Evolutionary conservation across 2,888 invertebrate species (phyloP).

Genomic region (Paralinhomoeus sp.): DNA sequence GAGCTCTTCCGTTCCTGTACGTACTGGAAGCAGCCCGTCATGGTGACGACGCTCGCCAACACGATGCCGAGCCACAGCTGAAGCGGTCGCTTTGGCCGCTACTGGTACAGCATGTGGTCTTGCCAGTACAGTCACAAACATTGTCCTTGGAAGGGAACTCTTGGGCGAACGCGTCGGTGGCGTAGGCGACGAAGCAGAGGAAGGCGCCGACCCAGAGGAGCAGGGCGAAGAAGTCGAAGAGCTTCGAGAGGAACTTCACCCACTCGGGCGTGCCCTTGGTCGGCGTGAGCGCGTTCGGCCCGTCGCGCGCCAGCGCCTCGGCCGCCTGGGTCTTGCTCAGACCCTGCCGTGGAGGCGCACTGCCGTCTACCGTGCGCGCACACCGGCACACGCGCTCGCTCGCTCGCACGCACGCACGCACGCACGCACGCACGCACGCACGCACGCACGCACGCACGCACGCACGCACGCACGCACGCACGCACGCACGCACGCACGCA

Average conservation of each 20-base stretch:
- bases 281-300: conserved; percentile 83
- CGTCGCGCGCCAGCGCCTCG: conserved; percentile 70
- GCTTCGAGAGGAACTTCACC: conserved; percentile 96
- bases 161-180: conserved; percentile 49
- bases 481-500: no score
- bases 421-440: no score
- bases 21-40: conserved; percentile 94
- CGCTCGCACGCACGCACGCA: no score
- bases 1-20: conserved; percentile 93
- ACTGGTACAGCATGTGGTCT: no score
- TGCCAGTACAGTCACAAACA: no score
- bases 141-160: conserved; percentile 31
- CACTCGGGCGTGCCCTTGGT: conserved; percentile 94
- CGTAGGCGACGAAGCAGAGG: conserved; percentile 87
- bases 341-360: conserved; percentile 47
- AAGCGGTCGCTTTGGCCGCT: no score
- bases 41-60: conserved; percentile 82
- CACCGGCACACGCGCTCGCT: no score
- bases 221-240: conserved; percentile 81
- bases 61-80: conserved; percentile 69
- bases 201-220: conserved; percentile 89
- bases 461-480: no score
- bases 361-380: no score
- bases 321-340: conserved; percentile 84
- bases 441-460: no score